These are phyloP conservation scores for Melanotaenia boesemani DNA, from an alignment of 2,797 vertebrate genomes.

Conservation along the genomic window DNA sequence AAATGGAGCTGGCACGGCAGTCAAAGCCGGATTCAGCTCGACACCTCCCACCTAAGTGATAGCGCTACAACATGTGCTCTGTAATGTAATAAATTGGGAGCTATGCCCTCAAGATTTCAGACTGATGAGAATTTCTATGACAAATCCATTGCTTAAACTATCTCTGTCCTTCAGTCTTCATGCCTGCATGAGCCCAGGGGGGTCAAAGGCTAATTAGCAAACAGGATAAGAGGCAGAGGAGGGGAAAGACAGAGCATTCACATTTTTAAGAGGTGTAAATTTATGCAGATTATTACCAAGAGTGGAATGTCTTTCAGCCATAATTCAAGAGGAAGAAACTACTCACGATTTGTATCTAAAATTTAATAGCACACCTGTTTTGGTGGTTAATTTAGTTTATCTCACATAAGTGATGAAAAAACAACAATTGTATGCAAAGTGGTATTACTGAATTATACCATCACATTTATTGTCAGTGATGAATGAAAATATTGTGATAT, in stretches of 20 bases:
- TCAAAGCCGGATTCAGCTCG: slow-evolving; percentile 62
- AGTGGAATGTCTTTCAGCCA: slow-evolving; percentile 51
- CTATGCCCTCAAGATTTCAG: slow-evolving; percentile 71
- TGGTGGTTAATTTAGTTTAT: slow-evolving; percentile 11
- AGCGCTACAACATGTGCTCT: slow-evolving; percentile 64
- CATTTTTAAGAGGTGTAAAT: slow-evolving; percentile 74
- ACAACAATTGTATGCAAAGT: not conserved
- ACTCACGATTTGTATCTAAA: slow-evolving; percentile 25
- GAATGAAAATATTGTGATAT: not conserved
- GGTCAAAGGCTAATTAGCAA: slow-evolving; percentile 80
- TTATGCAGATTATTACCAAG: slow-evolving; percentile 74
- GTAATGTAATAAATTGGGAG: slow-evolving; percentile 73
- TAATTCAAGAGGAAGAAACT: slow-evolving; percentile 43
- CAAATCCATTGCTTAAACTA: slow-evolving; percentile 72
- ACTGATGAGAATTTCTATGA: slow-evolving; percentile 72
- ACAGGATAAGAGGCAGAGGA: slow-evolving; percentile 68
- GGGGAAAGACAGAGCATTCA: slow-evolving; percentile 61
- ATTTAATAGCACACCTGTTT: slow-evolving; percentile 25
- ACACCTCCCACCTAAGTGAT: slow-evolving; percentile 69
- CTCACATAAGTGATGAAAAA: not conserved
- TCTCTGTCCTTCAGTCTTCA: slow-evolving; percentile 70
- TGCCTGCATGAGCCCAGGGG: slow-evolving; percentile 56
- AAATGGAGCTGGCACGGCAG: slow-evolving; percentile 75
- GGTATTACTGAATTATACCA: not conserved
- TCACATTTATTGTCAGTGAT: slow-evolving; percentile 1